Conservation (phyloP, 2,113 vertebrate genomes). For the Podocnemis expansa region DNA sequence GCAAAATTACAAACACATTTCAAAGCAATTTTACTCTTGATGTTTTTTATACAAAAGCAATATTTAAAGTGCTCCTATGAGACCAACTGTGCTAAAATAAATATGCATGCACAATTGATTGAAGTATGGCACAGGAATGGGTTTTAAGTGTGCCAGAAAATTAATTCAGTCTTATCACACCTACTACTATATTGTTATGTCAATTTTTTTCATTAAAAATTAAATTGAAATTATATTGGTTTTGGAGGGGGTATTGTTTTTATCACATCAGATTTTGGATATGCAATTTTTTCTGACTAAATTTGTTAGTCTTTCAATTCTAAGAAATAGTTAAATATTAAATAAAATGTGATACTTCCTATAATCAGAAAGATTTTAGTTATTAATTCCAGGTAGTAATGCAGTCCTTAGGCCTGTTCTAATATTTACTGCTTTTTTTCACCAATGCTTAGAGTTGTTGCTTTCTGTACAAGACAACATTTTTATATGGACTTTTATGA, state of each 20-base stretch:
- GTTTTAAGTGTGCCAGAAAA: background rate
- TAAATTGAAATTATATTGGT: background rate
- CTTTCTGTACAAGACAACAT: background rate
- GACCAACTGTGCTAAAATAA: background rate
- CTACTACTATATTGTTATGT: background rate
- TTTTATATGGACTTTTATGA: background rate
- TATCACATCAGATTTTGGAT: background rate
- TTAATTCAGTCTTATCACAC: background rate
- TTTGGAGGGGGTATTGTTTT: background rate
- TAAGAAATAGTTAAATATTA: background rate
- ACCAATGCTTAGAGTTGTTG: background rate
- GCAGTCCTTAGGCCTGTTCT: background rate
- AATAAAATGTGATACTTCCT: background rate
- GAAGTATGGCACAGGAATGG: background rate
- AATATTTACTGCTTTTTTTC: background rate
- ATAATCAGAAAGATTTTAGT: background rate
- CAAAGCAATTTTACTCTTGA: conserved; percentile 1
- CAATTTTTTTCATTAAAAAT: background rate
- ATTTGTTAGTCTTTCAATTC: background rate
- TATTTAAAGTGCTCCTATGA: background rate
- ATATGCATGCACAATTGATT: background rate
- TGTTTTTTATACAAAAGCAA: background rate
- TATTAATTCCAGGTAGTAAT: background rate
- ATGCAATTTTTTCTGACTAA: background rate
- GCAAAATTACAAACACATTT: conserved; percentile 20